phyloP scores from a whole-genome alignment of 2,113 vertebrate species.

The Barnardius zonarius region DNA sequence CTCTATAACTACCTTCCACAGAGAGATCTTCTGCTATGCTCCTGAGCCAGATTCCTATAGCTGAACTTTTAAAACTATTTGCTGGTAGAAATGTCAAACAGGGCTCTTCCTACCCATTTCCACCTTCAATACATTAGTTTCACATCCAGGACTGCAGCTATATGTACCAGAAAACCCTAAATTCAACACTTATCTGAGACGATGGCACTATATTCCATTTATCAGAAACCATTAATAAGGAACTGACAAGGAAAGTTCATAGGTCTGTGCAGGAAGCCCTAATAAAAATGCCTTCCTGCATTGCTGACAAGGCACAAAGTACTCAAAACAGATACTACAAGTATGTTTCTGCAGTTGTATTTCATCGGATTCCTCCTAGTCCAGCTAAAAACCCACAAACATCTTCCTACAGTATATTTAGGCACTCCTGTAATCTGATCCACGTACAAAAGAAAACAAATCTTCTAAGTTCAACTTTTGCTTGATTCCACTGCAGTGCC shows the following conservation, averaged over 20 bases:
- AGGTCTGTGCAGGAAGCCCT: not conserved
- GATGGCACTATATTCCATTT: not conserved
- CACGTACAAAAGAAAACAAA: not conserved
- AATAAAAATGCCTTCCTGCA: conserved; percentile 12
- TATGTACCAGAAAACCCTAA: not conserved
- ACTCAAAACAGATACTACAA: not conserved
- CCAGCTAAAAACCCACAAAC: conserved; percentile 19
- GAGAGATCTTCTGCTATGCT: not conserved
- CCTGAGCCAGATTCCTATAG: not conserved
- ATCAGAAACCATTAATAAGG: not conserved
- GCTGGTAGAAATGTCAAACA: not conserved
- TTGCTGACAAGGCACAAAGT: not conserved
- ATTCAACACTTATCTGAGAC: not conserved
- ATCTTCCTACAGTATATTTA: conserved; percentile 8
- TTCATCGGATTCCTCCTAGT: not conserved
- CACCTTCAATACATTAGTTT: not conserved
- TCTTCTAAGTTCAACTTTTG: not conserved
- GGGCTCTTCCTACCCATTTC: not conserved
- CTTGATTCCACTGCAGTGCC: not conserved
- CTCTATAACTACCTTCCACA: not conserved
- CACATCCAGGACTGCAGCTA: not conserved
- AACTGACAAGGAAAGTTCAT: not conserved
- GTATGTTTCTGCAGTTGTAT: not conserved
- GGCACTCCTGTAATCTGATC: not conserved
- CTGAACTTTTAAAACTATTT: not conserved